phyloP scores from a whole-genome alignment of 2,888 invertebrate genomes.

The Diaprepes abbreviatus region DNA sequence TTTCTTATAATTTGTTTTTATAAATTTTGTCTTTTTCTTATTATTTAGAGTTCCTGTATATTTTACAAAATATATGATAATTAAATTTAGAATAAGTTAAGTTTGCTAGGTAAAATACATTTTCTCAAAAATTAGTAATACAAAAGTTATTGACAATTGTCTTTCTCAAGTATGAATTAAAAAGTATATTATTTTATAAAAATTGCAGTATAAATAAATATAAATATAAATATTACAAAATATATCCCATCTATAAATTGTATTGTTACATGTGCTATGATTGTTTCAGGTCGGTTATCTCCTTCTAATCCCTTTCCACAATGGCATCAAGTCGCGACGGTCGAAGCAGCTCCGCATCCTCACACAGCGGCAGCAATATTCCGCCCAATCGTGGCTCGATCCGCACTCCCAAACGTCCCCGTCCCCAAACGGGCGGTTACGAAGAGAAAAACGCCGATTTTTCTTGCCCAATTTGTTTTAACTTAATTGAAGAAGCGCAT shows the following conservation, averaged over 20 bases:
- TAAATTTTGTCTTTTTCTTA: too few species aligned
- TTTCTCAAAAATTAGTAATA: too few species aligned
- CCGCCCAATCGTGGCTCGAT: conserved; percentile 66
- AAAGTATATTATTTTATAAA: too few species aligned
- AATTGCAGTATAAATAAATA: too few species aligned
- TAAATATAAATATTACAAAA: too few species aligned
- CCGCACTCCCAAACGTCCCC: conserved; percentile 69
- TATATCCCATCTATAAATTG: neutral
- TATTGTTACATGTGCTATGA: conserved; percentile 46
- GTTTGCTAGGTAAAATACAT: too few species aligned
- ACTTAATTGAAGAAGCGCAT: conserved; percentile 89
- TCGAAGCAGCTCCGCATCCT: conserved; percentile 67
- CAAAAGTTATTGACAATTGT: too few species aligned
- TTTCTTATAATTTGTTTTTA: too few species aligned
- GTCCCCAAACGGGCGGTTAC: conserved; percentile 70
- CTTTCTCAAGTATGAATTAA: too few species aligned
- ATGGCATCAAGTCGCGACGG: conserved; percentile 67
- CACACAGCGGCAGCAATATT: conserved; percentile 64
- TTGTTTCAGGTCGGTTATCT: conserved; percentile 73
- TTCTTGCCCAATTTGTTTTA: conserved; percentile 89
- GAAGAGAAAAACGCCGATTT: conserved; percentile 79
- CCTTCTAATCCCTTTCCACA: conserved; percentile 22
- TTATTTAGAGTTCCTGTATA: too few species aligned
- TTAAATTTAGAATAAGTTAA: too few species aligned
- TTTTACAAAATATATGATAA: too few species aligned